Evolutionary conservation across 64 coral and sea anemone genomes (phyloP).

Genomic region (Porites lutea): DNA sequence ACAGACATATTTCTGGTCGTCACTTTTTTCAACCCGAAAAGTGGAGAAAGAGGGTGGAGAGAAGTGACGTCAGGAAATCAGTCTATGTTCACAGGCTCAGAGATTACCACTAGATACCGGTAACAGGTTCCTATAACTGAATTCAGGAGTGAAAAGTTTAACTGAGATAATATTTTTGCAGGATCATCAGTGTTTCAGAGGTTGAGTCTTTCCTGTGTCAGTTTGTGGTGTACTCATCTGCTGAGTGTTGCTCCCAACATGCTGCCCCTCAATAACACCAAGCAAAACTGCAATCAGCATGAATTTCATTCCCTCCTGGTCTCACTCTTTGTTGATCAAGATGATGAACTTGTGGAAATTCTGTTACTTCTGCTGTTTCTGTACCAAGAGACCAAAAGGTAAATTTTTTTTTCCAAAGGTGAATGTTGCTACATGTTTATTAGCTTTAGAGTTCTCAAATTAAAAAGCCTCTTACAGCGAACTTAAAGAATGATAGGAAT

Average conservation of each 20-base stretch:
- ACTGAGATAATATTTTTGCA: neutral
- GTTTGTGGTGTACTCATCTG: neutral
- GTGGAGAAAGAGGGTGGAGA: too few relatives aligned
- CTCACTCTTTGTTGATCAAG: conserved; percentile 89
- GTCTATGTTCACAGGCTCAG: too few relatives aligned
- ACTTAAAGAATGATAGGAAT: too few relatives aligned
- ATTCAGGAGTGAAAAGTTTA: too few relatives aligned
- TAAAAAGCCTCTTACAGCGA: too few relatives aligned
- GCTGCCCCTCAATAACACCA: neutral
- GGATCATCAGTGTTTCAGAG: conserved; percentile 23
- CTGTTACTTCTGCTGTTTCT: conserved; percentile 70
- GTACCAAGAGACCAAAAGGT: conserved; percentile 18
- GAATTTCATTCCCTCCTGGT: conserved; percentile 18
- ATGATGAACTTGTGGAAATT: conserved; percentile 86
- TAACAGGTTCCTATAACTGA: too few relatives aligned
- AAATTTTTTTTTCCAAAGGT: neutral
- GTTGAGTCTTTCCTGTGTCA: neutral
- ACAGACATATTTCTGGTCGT: too few relatives aligned
- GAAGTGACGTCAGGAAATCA: too few relatives aligned
- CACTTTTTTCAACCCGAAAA: too few relatives aligned
- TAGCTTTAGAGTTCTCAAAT: too few relatives aligned
- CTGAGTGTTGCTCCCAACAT: neutral
- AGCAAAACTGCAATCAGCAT: neutral
- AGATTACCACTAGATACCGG: too few relatives aligned
- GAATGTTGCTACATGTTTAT: neutral